Conservation (phyloP, 2,113 vertebrate genomes). For the Shinisaurus crocodilurus region DNA sequence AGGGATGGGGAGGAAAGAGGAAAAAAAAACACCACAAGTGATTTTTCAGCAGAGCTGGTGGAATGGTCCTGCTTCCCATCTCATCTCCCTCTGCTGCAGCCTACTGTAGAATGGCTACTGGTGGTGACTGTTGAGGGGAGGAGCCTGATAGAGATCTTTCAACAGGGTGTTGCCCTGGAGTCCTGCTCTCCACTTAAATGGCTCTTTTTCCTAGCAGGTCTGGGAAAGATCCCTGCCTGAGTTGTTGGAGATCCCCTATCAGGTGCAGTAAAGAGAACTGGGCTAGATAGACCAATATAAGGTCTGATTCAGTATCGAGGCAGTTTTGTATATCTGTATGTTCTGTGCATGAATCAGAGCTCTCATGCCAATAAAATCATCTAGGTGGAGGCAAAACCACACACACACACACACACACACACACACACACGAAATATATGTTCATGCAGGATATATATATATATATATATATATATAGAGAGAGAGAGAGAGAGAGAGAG, state of each 20-base stretch:
- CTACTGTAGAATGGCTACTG: too few species aligned
- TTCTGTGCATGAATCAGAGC: conserved; percentile 47
- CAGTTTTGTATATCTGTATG: conserved; percentile 12
- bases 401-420: not conserved
- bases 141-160: too few species aligned
- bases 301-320: not conserved
- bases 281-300: not conserved
- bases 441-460: not conserved
- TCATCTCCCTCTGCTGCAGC: too few species aligned
- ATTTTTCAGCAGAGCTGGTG: too few species aligned
- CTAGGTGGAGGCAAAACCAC: not conserved
- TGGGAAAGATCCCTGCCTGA: not conserved
- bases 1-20: too few species aligned
- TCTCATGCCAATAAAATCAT: not conserved
- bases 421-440: conserved; percentile 5
- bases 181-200: not conserved
- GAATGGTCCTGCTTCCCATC: too few species aligned
- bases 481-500: not conserved
- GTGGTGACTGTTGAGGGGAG: too few species aligned
- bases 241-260: not conserved
- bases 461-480: not conserved
- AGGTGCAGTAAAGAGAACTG: not conserved
- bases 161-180: not conserved
- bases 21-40: too few species aligned
- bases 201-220: not conserved